Base-by-base conservation (phyloP, 2,797 vertebrate species). In the Buphagus erythrorhynchus region DNA sequence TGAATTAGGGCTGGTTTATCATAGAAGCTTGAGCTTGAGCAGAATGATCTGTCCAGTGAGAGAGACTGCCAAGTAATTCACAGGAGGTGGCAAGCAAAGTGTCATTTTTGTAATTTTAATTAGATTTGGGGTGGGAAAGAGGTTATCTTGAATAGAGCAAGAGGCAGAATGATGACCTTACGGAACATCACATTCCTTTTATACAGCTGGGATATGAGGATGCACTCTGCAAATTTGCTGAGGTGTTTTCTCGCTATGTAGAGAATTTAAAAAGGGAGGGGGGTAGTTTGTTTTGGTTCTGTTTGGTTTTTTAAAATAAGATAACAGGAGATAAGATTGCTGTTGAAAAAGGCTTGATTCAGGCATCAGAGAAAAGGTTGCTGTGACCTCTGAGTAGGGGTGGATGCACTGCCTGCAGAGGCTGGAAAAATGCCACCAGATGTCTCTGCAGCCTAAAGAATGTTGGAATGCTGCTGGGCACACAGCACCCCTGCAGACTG, bases 391-490 rank as follows among this genome's bases (percentile, higher is more conserved):
- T 2, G 31, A 29, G 38, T 0, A 36, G 40, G 24, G 33, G 9
- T 14, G 59, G 48, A 62, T 49, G 26, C 0, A 2, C 31, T 88
- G 86, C 15, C 2, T 92, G 95, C 22, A 84, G 88, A 91, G 87
- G 59, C 31, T 16, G 85, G 80, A 68, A 79, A 85, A 74, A 80
- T 87, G 87, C 98, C 98, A 98, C 97, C 97, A 98, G 98, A 86
- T 97, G 98, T 97, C 98, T 89, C 98, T 96, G 88, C 25, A 94
- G 88, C 78, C 97, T 97, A 67, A 96, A 88, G 93, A 78, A 97
- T 89, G 51, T 13, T 71, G 54, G 13, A 24, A 90, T 13, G 36
- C 42, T n/a, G 43, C 33, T 12, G 19, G 42, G 58, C 13, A 24
- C 46, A 4, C 31, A 43, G 58, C 48, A 76, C 3, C 28, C 9